Conservation (phyloP, 1,140 invertebrate species). For the Holotrichia oblita region DNA sequence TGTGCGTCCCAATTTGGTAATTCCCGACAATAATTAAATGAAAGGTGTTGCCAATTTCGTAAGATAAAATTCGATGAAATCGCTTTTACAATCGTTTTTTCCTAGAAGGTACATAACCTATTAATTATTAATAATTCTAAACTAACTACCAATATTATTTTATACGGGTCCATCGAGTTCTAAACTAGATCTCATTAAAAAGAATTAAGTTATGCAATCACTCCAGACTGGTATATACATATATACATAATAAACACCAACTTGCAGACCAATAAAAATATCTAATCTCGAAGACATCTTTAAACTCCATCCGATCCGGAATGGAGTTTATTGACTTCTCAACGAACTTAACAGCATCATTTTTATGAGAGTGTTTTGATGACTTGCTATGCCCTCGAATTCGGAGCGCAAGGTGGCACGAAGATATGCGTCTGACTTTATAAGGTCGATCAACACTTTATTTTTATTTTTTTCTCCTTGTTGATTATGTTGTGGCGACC, state of each 20-base stretch:
- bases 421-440: background rate
- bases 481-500: background rate
- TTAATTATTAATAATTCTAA: too few relatives aligned
- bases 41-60: too few relatives aligned
- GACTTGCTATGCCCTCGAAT: background rate
- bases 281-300: background rate
- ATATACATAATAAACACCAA: too few relatives aligned
- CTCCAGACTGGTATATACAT: background rate
- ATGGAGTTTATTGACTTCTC: background rate
- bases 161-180: too few relatives aligned
- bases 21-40: too few relatives aligned
- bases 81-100: too few relatives aligned
- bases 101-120: too few relatives aligned
- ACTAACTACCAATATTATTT: too few relatives aligned
- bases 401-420: background rate
- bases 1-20: too few relatives aligned
- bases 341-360: background rate
- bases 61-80: too few relatives aligned
- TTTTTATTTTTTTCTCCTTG: slow-evolving; percentile 3
- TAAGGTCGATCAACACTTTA: background rate
- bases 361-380: background rate
- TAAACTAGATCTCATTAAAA: too few relatives aligned
- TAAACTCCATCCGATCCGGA: background rate
- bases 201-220: slow-evolving; percentile 8
- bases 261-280: background rate